Evolutionary conservation across 2,888 invertebrate species (phyloP).

Genomic region (Formica aserva): DNA sequence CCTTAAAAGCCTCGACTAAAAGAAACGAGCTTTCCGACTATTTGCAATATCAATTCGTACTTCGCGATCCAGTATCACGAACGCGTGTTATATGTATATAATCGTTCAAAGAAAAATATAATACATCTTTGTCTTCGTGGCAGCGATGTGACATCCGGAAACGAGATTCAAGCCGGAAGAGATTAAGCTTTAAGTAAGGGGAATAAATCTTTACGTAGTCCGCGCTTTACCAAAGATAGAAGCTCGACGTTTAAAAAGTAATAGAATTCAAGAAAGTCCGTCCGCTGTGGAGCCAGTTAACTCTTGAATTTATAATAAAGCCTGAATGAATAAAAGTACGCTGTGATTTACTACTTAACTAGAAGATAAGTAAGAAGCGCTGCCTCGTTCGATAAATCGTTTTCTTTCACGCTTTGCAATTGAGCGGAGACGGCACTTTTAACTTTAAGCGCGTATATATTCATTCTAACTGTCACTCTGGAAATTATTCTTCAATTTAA

Average conservation of each 20-base stretch:
- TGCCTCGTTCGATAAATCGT: conserved; percentile 40
- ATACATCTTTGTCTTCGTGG: conserved; percentile 24
- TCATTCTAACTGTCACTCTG: background rate
- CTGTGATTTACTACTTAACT: conserved; percentile 40
- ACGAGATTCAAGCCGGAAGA: conserved; percentile 33
- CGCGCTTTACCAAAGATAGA: conserved; percentile 49
- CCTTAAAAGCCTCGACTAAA: conserved; percentile 59
- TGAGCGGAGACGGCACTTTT: conserved; percentile 38
- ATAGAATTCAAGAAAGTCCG: conserved; percentile 38
- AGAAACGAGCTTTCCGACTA: conserved; percentile 66
- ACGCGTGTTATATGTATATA: conserved; percentile 42
- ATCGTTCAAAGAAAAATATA: conserved; percentile 42
- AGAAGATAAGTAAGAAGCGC: conserved; percentile 34
- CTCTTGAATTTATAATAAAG: conserved; percentile 49
- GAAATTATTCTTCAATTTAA: conserved; percentile 41
- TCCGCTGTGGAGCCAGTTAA: conserved; percentile 35
- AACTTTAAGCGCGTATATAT: conserved; percentile 1
- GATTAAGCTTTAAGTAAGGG: conserved; percentile 50
- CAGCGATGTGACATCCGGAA: conserved; percentile 34
- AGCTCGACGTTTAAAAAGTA: conserved; percentile 45
- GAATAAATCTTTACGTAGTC: conserved; percentile 48
- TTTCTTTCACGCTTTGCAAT: conserved; percentile 45
- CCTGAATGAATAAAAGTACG: conserved; percentile 36
- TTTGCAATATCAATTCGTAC: conserved; percentile 13
- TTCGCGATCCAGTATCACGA: background rate